phyloP scores from a whole-genome alignment of 2,113 vertebrate species.

The Xiphophorus maculatus region DNA sequence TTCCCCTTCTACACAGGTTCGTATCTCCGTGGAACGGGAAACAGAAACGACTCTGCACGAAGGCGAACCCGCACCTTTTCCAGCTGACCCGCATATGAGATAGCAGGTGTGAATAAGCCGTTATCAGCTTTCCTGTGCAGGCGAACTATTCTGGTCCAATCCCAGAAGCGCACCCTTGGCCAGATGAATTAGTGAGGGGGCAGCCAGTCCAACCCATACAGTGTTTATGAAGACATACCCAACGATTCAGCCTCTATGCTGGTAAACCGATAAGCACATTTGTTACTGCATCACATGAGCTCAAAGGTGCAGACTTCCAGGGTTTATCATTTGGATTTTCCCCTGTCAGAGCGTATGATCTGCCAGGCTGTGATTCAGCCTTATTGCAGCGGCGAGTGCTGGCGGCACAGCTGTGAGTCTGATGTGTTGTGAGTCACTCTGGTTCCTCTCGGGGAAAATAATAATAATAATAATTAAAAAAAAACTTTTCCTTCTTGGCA shows the following conservation, averaged over 20 bases:
- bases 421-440: conserved; percentile 58
- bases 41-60: neutral
- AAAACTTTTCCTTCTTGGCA: conserved; percentile 7
- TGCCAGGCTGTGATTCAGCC: conserved; percentile 65
- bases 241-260: conserved; percentile 3
- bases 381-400: conserved; percentile 21
- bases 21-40: too few species aligned
- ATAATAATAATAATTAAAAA: neutral
- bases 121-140: conserved; percentile 53
- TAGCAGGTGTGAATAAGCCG: conserved; percentile 50
- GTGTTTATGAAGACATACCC: neutral
- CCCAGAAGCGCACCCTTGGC: conserved; percentile 29
- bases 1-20: neutral
- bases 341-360: conserved; percentile 54
- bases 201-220: neutral
- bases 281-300: conserved; percentile 1
- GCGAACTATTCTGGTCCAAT: conserved; percentile 53
- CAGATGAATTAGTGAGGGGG: conserved; percentile 26
- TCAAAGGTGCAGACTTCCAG: neutral
- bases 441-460: conserved; percentile 40
- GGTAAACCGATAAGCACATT: conserved; percentile 17
- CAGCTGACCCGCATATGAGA: conserved; percentile 23
- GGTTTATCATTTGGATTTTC: conserved; percentile 17
- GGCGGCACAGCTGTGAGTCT: conserved; percentile 45
- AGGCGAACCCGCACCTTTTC: conserved; percentile 5